Percentiles rank a stretch among this genome's conserved stretches.
Conservation (phyloP, 2,113 vertebrate species). For the Forbesichthys papilliferus region DNA sequence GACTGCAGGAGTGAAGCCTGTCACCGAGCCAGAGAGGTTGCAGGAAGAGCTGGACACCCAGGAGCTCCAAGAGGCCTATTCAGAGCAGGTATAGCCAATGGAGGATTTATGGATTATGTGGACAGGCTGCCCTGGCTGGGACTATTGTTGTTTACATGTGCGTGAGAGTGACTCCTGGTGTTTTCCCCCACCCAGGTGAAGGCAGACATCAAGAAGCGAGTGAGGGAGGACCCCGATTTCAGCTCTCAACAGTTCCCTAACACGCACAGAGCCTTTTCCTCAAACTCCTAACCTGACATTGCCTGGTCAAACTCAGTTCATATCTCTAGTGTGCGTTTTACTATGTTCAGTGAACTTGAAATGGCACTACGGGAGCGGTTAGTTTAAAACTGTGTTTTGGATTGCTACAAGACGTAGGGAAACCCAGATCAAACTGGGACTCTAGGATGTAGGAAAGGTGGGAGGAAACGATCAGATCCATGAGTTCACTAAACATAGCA, state of each 20-base stretch:
- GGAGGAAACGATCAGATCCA: too few species aligned
- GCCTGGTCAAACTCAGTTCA: not conserved
- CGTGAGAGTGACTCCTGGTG: not conserved
- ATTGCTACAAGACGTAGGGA: too few species aligned
- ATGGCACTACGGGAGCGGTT: too few species aligned
- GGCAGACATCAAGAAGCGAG: slow-evolving; percentile 84
- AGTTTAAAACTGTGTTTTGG: too few species aligned
- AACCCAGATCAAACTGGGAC: too few species aligned
- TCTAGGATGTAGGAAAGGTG: too few species aligned
- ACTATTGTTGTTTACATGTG: not conserved
- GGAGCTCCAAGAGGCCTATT: slow-evolving; percentile 84
- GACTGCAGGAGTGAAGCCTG: slow-evolving; percentile 80
- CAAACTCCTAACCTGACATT: slow-evolving; percentile 75
- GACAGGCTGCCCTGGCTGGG: not conserved
- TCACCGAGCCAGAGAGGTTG: slow-evolving; percentile 79
- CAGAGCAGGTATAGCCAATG: slow-evolving; percentile 80
- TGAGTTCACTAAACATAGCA: not conserved
- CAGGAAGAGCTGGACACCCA: slow-evolving; percentile 82
- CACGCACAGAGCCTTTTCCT: slow-evolving; percentile 81
- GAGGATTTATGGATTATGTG: not conserved
- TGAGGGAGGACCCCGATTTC: slow-evolving; percentile 85
- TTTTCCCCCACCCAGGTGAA: slow-evolving; percentile 75
- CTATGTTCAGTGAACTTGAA: too few species aligned
- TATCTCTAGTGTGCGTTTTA: not conserved
- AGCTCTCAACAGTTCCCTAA: slow-evolving; percentile 86